Base-by-base conservation (phyloP, 1,140 invertebrate species). In the Drosophila mauritiana region DNA sequence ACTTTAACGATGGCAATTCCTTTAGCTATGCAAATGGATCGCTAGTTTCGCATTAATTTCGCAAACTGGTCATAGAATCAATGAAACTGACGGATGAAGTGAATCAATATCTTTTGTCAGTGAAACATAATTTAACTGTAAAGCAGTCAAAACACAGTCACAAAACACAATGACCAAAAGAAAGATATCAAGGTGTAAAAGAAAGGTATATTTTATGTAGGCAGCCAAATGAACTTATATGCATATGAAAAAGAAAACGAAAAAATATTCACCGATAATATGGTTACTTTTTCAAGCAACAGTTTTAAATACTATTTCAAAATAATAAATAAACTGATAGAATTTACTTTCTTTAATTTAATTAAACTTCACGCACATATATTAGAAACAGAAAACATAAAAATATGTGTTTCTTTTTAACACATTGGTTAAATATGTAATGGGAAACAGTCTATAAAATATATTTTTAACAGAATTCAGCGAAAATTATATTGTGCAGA, bases 191-290 rank as follows among this genome's bases (percentile, higher is more conserved):
- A 22, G 1, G 37, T 8, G 12, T 6, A 58, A 62, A 67, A 69
- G 67, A 70, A 70, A 70, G 67, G 43, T 7, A 10, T 15, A 13
- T 53, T 62, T 34, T 37, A n/a, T 40, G 40, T 40, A 31, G 10
- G 3, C 36, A 22, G 43, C 20, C 20, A 53, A 48, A 31, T n/a
- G 25, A 51, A 53, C 17, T 20, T 13, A 46, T 83, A 68, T 76
- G 70, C 76, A 84, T 80, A 54, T 84, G 72, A 80, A 80, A 63
- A 62, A 49, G 20, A 55, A 52, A 73, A 76, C 61, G 20, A 65
- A 12, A 49, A 36, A 12, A 11, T 17, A 0, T 31, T 17, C 12
- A 48, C 1, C 45, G 12, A 13, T 5, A 55, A 3, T 27, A 36
- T 34, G 15, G 13, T 10, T 25, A 46, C 69, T 69, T 53, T 46